A percentile compares a stretch with the other conserved stretches of the same genome.
Conservation (phyloP, 1,140 invertebrate species). For the Melanaphis sacchari region DNA sequence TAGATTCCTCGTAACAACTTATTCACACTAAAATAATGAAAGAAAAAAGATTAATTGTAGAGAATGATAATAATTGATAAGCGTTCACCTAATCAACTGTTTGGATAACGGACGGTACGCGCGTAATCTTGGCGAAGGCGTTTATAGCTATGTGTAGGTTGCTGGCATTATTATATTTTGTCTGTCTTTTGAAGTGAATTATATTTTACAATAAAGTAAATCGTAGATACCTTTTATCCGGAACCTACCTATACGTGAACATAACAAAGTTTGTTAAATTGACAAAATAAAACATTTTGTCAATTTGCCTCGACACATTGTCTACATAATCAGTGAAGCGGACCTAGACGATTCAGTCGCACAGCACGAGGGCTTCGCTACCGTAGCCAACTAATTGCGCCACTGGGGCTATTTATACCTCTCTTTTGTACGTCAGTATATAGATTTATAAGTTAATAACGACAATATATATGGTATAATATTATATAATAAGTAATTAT, state of each 20-base stretch:
- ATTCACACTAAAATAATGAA: no score
- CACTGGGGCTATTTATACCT: background rate
- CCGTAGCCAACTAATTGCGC: background rate
- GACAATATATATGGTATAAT: background rate
- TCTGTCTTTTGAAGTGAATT: background rate
- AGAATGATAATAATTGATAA: background rate
- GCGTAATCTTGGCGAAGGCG: background rate
- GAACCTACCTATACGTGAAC: background rate
- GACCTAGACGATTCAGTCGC: no score
- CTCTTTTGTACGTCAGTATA: background rate
- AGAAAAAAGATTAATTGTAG: no score
- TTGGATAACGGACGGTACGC: background rate
- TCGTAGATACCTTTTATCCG: background rate
- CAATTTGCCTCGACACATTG: background rate
- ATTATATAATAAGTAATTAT: background rate
- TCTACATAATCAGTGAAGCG: background rate
- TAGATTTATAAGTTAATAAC: background rate
- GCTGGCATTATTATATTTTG: no score
- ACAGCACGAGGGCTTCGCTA: background rate
- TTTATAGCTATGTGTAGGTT: background rate
- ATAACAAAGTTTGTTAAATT: background rate
- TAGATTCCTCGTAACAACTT: no score
- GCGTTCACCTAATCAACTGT: background rate
- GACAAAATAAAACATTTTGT: background rate
- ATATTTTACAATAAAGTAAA: conserved; percentile 9